Evolutionary conservation across 1,140 invertebrate species (phyloP), one percentile per base, ranked within the genome.

Genomic region (Lanistes nyassanus): DNA sequence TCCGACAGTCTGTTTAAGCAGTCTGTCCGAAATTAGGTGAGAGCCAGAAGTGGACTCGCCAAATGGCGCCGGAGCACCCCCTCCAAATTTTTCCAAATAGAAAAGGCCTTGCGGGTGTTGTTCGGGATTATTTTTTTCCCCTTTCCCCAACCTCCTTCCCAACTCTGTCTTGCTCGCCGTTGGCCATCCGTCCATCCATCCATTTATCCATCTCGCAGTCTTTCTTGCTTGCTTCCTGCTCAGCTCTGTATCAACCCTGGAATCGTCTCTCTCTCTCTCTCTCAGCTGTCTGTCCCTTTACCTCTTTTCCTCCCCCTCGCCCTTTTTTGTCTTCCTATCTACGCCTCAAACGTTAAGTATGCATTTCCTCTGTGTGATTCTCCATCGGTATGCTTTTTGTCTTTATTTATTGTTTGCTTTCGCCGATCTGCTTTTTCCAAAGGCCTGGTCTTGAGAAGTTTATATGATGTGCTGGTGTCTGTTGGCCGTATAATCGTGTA

Each of bases 201-300:
- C 37, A 21, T 31, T 36, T 68, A 6, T 68, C 66, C 37, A 6
- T 68, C 66, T 68, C 29, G 29, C 66, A 34, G 7, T 68, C 66
- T 68, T 13, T 68, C 66, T 68, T 13, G 29, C 66, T 68, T 13
- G 29, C 66, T 68, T 13, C 37, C 66, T 68, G 7, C 37, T 36
- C 19, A 7, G 19, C 66, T 68, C 16, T 68, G n/a, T 68, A 31
- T 37, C 39, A 2, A 13, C 36, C 1, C 11, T 55, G 19, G n/a
- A 29, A 21, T 55, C 53, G n/a, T 55, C 5, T 71, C 69, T 71
- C 69, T 71, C 69, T 55, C 47, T 39, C 71, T 64, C 71, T 74
- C 71, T 68, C 66, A 13, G n/a, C 51, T 68, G 21, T 68, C 66
- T 68, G 21, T 68, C 66, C 37, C 66, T 68, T 36, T 9, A 29